Base-by-base conservation (phyloP, 2,113 vertebrate genomes). In the Copsychus sechellarum region DNA sequence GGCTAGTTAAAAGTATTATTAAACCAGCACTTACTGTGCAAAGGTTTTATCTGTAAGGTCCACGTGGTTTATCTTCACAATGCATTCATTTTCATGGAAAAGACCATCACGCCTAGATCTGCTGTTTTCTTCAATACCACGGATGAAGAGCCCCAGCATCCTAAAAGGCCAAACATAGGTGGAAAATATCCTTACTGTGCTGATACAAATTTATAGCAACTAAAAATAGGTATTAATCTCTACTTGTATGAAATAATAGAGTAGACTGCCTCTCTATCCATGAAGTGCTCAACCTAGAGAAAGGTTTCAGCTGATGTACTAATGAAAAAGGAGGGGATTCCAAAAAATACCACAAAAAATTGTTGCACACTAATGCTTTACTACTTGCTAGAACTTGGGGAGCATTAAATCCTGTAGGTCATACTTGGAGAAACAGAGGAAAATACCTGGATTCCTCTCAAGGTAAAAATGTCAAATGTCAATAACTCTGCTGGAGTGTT, bases 11-110 rank as follows among this genome's bases (percentile, higher is more conserved):
- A 64, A 90, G 45, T 71, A 58, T 47, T 78, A 72, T 36, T 69
- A 74, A 93, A 93, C 50, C 40, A 90, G 81, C 73, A 98, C 99
- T 99, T 97, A 99, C 99, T 99, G 99, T 97, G 98, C 98, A 96
- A 99, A 99, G 5, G 99, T 98, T 98, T 98, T 99, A 97, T 99
- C 99, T 96, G 98, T 96, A 71, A 99, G 98, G 90, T 99, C 98
- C 26, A 98, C 97, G 21, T 97, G 98, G 97, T 99, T 99, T 97
- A 99, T 99, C 97, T 97, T 99, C 69, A 99, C 98, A 72, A 99
- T 99, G 95, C 99, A 99, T 88, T 99, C 99, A 14, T 99, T 99
- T 92, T 99, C 99, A 43, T 98, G 97, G 94, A 99, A 99, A 62
- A 99, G 97, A 26, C 98, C 98, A 81, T 99, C 98, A 89, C 97